Percentiles rank a stretch among this genome's conserved stretches.
These are phyloP conservation scores for Polyploca ridens DNA, from an alignment of 2,888 invertebrate species.

Conservation along the genomic window DNA sequence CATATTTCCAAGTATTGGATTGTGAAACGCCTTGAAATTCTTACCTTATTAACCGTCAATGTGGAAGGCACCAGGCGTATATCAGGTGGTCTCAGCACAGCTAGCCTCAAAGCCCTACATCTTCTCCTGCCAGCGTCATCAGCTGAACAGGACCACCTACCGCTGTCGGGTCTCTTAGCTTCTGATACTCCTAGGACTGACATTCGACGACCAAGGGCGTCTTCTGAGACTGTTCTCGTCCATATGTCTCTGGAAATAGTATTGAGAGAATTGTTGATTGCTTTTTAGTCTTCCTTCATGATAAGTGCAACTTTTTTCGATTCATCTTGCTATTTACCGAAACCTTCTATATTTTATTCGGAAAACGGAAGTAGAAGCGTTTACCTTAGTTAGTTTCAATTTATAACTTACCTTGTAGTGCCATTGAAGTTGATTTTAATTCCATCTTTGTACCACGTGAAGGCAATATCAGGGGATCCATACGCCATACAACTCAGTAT, in stretches of 20 bases:
- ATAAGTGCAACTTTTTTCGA: too few species aligned
- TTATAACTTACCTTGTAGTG: constrained; percentile 85
- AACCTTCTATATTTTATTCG: background rate
- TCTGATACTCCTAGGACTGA: constrained; percentile 89
- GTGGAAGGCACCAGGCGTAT: constrained; percentile 89
- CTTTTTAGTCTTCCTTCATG: background rate
- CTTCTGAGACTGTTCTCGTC: constrained; percentile 85
- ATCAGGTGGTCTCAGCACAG: constrained; percentile 86
- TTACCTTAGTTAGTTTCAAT: background rate
- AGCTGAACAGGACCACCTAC: constrained; percentile 92
- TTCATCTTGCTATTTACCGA: background rate
- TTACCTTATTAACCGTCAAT: constrained; percentile 88
- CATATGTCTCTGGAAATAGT: constrained; percentile 85
- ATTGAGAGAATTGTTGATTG: background rate
- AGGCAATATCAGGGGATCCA: constrained; percentile 89
- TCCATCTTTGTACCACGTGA: constrained; percentile 93
- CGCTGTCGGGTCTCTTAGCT: constrained; percentile 88
- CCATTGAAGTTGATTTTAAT: constrained; percentile 89
- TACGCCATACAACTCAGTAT: constrained; percentile 91
- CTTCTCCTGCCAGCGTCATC: constrained; percentile 88
- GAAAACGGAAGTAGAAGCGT: background rate
- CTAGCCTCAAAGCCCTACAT: constrained; percentile 86
- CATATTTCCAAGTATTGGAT: too few species aligned
- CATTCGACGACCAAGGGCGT: constrained; percentile 79
- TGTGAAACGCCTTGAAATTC: background rate